These are phyloP conservation scores for Pediacus dermestoides DNA, from an alignment of 2,888 invertebrate species.

Conservation along the genomic window DNA sequence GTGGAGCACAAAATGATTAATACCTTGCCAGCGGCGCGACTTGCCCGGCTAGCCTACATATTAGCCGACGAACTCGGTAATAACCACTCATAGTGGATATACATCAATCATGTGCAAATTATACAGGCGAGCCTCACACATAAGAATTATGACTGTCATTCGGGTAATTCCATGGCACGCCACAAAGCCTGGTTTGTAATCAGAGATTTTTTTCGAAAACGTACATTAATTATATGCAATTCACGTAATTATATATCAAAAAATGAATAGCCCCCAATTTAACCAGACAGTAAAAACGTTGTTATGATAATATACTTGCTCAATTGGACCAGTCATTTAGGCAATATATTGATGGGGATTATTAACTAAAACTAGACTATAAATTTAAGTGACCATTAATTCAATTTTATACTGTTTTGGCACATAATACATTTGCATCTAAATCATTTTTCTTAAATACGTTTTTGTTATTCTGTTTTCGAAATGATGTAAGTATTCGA, in stretches of 20 bases:
- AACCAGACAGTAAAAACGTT: slow-evolving; percentile 36
- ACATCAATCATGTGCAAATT: slow-evolving; percentile 49
- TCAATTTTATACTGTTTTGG: too few species aligned
- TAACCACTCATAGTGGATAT: slow-evolving; percentile 46
- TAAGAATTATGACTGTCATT: slow-evolving; percentile 49
- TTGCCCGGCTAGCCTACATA: slow-evolving; percentile 42
- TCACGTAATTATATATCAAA: slow-evolving; percentile 40
- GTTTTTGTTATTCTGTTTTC: too few species aligned
- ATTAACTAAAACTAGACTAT: too few species aligned
- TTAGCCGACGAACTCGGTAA: slow-evolving; percentile 42
- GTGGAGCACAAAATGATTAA: slow-evolving; percentile 42
- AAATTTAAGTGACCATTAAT: too few species aligned
- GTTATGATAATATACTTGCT: slow-evolving; percentile 16
- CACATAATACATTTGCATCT: too few species aligned
- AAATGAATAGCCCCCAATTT: slow-evolving; percentile 41
- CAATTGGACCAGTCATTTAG: too few species aligned
- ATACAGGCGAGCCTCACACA: slow-evolving; percentile 44
- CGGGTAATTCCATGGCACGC: slow-evolving; percentile 44
- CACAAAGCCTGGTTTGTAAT: slow-evolving; percentile 33
- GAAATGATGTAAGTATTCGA: too few species aligned
- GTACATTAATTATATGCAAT: slow-evolving; percentile 42
- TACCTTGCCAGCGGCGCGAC: slow-evolving; percentile 39
- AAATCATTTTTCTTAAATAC: too few species aligned
- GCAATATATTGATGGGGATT: too few species aligned
- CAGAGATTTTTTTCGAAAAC: slow-evolving; percentile 15